Conservation (phyloP, 2,113 vertebrate genomes). For the Leucopsar rothschildi region DNA sequence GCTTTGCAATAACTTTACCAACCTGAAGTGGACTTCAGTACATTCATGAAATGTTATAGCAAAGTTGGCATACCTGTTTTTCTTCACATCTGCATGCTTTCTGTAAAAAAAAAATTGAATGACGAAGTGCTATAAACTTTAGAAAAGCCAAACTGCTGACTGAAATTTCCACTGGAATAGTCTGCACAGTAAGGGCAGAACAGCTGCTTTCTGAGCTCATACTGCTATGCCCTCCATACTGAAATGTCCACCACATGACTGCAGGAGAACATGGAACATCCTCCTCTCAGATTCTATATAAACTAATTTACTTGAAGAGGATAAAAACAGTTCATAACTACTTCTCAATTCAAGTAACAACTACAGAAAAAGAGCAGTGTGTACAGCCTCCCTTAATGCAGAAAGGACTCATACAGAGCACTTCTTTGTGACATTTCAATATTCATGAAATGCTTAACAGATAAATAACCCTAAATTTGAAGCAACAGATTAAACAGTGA, state of each 20-base stretch:
- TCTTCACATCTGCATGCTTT: not conserved
- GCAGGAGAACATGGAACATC: not conserved
- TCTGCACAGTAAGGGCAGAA: not conserved
- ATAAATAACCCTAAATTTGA: not conserved
- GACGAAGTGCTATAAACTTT: rapidly evolving
- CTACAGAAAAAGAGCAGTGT: not conserved
- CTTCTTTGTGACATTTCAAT: not conserved
- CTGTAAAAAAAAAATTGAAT: not conserved
- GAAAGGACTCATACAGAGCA: not conserved
- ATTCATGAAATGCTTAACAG: not conserved
- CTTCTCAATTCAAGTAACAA: not conserved
- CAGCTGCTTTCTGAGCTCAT: not conserved
- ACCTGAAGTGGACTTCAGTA: not conserved
- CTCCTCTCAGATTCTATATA: not conserved
- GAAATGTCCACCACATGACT: not conserved
- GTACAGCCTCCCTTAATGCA: not conserved
- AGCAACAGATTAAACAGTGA: not conserved
- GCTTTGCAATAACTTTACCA: not conserved
- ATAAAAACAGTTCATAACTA: not conserved
- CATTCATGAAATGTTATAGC: rapidly evolving
- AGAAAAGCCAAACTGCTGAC: not conserved
- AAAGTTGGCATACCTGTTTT: not conserved
- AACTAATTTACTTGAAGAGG: not conserved
- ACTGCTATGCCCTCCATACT: not conserved
- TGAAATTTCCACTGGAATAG: not conserved